These are phyloP conservation scores for Calameuta pallipes DNA, from an alignment of 2,888 invertebrate species.

Conservation along the genomic window DNA sequence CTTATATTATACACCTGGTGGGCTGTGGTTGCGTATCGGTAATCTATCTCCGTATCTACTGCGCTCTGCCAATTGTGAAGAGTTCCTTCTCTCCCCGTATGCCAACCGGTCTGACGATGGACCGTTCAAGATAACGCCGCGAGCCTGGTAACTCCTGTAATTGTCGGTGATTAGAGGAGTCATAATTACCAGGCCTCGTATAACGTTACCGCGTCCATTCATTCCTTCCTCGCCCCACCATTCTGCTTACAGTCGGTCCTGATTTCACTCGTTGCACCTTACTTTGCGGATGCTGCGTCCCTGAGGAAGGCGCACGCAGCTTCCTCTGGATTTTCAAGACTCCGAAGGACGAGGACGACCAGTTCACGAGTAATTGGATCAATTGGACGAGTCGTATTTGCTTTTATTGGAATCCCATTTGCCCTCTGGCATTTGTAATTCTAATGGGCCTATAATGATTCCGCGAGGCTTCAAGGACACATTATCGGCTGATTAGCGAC, in stretches of 20 bases:
- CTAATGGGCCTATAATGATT: not conserved
- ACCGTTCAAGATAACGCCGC: slow-evolving; percentile 59
- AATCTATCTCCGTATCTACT: not conserved
- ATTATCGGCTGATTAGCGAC: not conserved
- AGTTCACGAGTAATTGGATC: not conserved
- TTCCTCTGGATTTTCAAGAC: not conserved
- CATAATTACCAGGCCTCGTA: slow-evolving; percentile 56
- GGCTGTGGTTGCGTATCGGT: not conserved
- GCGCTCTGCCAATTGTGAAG: not conserved
- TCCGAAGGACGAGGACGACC: not conserved
- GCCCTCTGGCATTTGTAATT: not conserved
- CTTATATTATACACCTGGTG: slow-evolving; percentile 8
- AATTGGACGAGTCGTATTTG: not conserved
- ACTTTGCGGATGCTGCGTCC: not conserved
- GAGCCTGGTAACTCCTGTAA: slow-evolving; percentile 62
- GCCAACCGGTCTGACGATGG: slow-evolving; percentile 19
- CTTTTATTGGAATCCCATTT: not conserved
- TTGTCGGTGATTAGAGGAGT: slow-evolving; percentile 64
- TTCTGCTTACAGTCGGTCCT: not conserved
- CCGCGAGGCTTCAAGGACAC: not conserved
- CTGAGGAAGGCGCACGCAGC: not conserved
- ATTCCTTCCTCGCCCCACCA: slow-evolving; percentile 34
- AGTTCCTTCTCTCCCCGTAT: not conserved
- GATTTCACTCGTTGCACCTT: not conserved
- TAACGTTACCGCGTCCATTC: slow-evolving; percentile 56